Conservation (phyloP, 1,140 invertebrate species). For the Vanessa tameamea region DNA sequence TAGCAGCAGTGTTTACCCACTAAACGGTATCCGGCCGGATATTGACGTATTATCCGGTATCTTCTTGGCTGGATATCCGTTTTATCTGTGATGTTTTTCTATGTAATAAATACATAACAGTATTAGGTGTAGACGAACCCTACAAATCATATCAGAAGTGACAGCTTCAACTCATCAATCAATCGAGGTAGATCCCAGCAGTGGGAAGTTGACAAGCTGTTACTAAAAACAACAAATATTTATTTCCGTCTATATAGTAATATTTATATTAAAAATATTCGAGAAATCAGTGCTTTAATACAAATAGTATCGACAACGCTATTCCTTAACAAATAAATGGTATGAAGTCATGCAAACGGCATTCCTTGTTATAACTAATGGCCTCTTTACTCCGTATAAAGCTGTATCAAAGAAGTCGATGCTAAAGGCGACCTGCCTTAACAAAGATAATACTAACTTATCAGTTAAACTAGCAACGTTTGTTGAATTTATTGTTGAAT, state of each 20-base stretch:
- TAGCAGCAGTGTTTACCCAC: not conserved
- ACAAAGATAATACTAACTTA: slow-evolving; percentile 11
- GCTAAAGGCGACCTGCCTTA: slow-evolving; percentile 4
- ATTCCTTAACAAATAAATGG: slow-evolving; percentile 29
- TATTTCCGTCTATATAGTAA: too few relatives aligned
- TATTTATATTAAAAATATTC: not conserved
- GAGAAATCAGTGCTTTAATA: not conserved
- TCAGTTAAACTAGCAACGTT: not conserved
- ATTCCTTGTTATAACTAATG: slow-evolving; percentile 18
- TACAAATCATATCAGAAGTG: too few relatives aligned
- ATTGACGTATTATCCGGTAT: too few relatives aligned
- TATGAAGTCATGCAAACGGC: slow-evolving; percentile 32
- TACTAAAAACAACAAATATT: too few relatives aligned
- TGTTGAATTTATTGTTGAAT: too few relatives aligned
- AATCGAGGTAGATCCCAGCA: too few relatives aligned
- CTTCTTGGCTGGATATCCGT: too few relatives aligned
- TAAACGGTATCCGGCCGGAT: not conserved
- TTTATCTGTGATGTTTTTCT: too few relatives aligned
- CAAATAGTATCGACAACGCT: slow-evolving; percentile 25
- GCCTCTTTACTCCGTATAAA: not conserved
- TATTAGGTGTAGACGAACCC: too few relatives aligned
- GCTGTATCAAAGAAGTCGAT: slow-evolving; percentile 1
- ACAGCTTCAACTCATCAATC: too few relatives aligned
- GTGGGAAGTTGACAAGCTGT: too few relatives aligned
- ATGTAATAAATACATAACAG: too few relatives aligned